These are phyloP conservation scores for Catostylus mosaicus DNA, from an alignment of 30 jellyfish, hydroid and myxozoan genomes.

Conservation along the genomic window DNA sequence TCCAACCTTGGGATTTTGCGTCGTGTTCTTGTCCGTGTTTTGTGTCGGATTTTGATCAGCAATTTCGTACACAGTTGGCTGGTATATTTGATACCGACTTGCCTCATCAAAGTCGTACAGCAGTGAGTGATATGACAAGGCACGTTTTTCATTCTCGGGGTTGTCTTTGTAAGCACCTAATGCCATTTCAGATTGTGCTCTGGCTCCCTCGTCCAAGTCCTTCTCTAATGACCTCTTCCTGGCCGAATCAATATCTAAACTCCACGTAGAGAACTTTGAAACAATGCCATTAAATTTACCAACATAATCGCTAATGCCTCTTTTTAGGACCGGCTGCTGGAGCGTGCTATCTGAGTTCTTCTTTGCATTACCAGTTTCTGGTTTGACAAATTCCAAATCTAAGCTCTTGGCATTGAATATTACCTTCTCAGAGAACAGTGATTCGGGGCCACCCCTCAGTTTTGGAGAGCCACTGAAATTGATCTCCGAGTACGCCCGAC, in stretches of 20 bases:
- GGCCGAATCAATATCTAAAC: slow-evolving; percentile 55
- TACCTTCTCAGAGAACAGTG: slow-evolving; percentile 24
- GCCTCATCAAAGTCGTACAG: slow-evolving; percentile 91
- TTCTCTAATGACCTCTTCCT: slow-evolving; percentile 48
- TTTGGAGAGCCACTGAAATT: slow-evolving; percentile 58
- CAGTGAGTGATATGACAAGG: slow-evolving; percentile 81
- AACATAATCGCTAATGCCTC: slow-evolving; percentile 57
- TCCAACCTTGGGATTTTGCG: slow-evolving; percentile 20
- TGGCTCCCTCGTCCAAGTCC: slow-evolving; percentile 36
- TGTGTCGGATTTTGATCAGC: slow-evolving; percentile 48
- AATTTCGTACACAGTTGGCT: slow-evolving; percentile 93
- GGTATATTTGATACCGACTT: slow-evolving; percentile 83
- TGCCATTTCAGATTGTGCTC: slow-evolving; percentile 58
- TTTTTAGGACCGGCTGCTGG: slow-evolving; percentile 11
- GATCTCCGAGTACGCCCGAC: slow-evolving; percentile 56
- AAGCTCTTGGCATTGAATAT: slow-evolving; percentile 64
- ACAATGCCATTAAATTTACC: slow-evolving; percentile 67
- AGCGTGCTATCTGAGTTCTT: slow-evolving; percentile 19
- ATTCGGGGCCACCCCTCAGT: slow-evolving; percentile 7
- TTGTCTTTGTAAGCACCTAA: slow-evolving; percentile 15
- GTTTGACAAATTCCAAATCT: slow-evolving; percentile 54
- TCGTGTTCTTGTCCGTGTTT: not conserved
- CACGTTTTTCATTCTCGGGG: slow-evolving; percentile 34
- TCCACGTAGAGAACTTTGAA: slow-evolving; percentile 72
- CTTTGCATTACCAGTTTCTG: not conserved